Evolutionary conservation across 2,888 invertebrate genomes (phyloP), one percentile per base, ranked within the genome.

Genomic region (Cecidostiba fungosa): DNA sequence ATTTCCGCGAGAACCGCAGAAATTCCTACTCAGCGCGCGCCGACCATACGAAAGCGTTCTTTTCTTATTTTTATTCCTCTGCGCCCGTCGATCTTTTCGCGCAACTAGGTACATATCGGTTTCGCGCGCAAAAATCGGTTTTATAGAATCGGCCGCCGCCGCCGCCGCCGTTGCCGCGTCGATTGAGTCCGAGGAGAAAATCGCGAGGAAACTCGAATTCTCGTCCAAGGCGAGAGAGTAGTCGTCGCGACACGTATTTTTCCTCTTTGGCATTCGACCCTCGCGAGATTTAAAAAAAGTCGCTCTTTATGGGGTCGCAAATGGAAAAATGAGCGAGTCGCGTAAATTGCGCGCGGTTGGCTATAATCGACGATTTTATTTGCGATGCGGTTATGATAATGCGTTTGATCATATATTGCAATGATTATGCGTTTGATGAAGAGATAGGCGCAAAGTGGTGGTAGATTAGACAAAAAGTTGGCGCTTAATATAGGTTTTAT

Each of bases 141-240:
- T 62, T 23, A 62, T 3, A 8, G 62, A 62, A 62, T 62, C 62
- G 62, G 62, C 12, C n/a, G 62, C n/a, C 10, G 59, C 6, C n/a
- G n/a, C n/a, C n/a, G n/a, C n/a, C n/a, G n/a, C n/a, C n/a, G n/a
- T n/a, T n/a, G n/a, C n/a, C 26, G 10, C 10, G 62, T n/a, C 23
- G 62, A 62, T 26, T 62, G 62, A 72, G 36, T 26, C 59, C 29
- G 54, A 77, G 32, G 36, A 43, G 43, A 82, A 82, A 77, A 77
- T 77, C 69, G 50, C 23, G 77, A 39, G 78, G 85, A 87, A 87
- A 87, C 80, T 77, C 76, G 32, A 72, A 83, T 83, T 83, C 70
- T 80, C 77, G 72, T 86, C 29, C 82, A 77, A 83, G 76, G 83
- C 59, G 39, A 81, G 47, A 59, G 26, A 47, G 23, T 23, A 6